These are phyloP conservation scores for Nyctereutes procyonoides DNA, from an alignment of 2,113 vertebrate genomes.

Conservation along the genomic window DNA sequence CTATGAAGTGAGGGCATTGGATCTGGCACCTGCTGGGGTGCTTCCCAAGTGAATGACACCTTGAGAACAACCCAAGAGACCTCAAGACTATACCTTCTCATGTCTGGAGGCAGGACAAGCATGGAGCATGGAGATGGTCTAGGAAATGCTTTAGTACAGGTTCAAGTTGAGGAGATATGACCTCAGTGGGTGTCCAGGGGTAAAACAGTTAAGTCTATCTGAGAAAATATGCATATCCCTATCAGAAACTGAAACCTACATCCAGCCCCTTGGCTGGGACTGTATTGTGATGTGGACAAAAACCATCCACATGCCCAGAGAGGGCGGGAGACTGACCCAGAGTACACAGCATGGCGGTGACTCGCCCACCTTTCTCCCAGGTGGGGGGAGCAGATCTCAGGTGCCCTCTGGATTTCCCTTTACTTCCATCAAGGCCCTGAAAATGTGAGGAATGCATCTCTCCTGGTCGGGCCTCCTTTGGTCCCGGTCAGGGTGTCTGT, in stretches of 20 bases:
- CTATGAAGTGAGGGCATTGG: neutral
- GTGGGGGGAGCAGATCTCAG: neutral
- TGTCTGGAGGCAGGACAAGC: neutral
- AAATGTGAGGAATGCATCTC: rapidly evolving
- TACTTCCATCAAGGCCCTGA: neutral
- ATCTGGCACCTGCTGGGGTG: neutral
- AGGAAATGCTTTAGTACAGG: neutral
- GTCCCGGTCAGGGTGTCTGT: neutral
- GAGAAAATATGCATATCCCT: neutral
- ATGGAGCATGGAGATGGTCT: rapidly evolving
- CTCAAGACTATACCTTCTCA: neutral
- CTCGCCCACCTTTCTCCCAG: neutral
- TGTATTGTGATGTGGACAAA: neutral
- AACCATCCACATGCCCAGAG: neutral
- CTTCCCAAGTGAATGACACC: neutral
- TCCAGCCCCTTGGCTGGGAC: neutral
- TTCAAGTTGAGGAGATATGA: neutral
- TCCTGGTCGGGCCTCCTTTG: neutral
- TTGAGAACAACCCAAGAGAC: neutral
- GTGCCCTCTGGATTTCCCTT: neutral
- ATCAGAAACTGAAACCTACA: neutral
- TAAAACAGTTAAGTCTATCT: neutral
- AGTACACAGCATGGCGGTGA: too few species aligned
- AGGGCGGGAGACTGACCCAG: neutral
- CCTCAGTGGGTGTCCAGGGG: neutral